Conservation (phyloP, 2,797 vertebrate genomes). For the Siniperca undulata region DNA sequence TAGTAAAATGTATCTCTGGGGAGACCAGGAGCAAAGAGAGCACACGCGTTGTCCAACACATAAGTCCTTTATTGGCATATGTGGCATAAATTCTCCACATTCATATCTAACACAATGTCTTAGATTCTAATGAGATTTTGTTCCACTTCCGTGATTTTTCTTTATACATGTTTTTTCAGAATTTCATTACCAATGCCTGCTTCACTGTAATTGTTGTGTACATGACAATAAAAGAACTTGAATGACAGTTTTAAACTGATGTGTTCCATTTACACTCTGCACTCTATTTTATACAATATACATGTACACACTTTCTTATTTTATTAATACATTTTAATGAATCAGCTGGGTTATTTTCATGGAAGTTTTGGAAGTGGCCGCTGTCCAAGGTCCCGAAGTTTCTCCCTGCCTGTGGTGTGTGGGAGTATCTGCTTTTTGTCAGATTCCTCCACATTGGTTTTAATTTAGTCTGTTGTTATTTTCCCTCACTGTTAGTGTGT, state of each 20-base stretch:
- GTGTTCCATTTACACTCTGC: background rate
- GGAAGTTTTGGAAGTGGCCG: background rate
- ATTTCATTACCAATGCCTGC: too few relatives aligned
- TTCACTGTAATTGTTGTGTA: too few relatives aligned
- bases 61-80: background rate
- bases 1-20: slow-evolving; percentile 16
- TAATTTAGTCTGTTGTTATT: background rate
- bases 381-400: slow-evolving; percentile 45
- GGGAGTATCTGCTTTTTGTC: background rate
- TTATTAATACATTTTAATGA: background rate
- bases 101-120: background rate
- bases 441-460: background rate
- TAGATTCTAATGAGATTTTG: too few relatives aligned
- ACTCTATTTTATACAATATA: background rate
- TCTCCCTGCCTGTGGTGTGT: background rate
- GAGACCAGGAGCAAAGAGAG: slow-evolving; percentile 4
- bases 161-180: too few relatives aligned
- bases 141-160: too few relatives aligned
- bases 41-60: too few relatives aligned
- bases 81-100: background rate
- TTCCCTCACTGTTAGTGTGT: background rate
- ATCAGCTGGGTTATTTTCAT: background rate
- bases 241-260: background rate
- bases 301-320: background rate
- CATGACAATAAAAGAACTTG: too few relatives aligned